phyloP scores from a whole-genome alignment of 2,888 invertebrate genomes.

The Heliconius cydno region DNA sequence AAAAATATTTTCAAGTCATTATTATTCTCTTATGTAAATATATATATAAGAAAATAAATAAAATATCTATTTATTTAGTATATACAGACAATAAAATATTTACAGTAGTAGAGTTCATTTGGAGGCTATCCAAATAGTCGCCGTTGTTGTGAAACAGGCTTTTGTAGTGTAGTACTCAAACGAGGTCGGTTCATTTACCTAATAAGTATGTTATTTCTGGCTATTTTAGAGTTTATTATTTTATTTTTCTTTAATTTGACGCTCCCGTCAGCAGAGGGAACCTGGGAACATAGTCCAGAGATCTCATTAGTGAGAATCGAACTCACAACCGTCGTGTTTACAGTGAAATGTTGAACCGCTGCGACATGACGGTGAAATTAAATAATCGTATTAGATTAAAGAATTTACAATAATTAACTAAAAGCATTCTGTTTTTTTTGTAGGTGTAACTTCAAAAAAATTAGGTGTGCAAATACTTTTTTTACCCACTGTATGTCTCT shows the following conservation, averaged over 20 bases:
- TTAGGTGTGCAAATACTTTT: no score
- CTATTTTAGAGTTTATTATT: not conserved
- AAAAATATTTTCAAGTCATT: not conserved
- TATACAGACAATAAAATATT: not conserved
- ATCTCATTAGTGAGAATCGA: not conserved
- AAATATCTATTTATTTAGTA: not conserved
- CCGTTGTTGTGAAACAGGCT: slow-evolving; percentile 13
- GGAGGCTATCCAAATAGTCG: slow-evolving; percentile 6
- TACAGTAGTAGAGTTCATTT: not conserved
- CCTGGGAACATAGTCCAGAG: no score
- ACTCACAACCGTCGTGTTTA: not conserved
- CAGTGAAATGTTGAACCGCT: not conserved
- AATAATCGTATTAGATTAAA: not conserved
- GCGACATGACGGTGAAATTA: not conserved
- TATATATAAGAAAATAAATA: not conserved
- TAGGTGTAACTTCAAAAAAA: no score
- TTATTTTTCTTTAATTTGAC: not conserved
- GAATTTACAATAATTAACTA: no score
- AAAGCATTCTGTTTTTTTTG: no score
- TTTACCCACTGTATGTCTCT: no score
- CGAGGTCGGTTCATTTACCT: slow-evolving; percentile 5
- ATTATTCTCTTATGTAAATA: not conserved
- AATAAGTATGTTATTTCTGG: not conserved
- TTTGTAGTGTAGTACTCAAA: not conserved
- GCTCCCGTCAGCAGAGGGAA: no score